Conservation (phyloP, 2,113 vertebrate species). For the Clupea harengus region DNA sequence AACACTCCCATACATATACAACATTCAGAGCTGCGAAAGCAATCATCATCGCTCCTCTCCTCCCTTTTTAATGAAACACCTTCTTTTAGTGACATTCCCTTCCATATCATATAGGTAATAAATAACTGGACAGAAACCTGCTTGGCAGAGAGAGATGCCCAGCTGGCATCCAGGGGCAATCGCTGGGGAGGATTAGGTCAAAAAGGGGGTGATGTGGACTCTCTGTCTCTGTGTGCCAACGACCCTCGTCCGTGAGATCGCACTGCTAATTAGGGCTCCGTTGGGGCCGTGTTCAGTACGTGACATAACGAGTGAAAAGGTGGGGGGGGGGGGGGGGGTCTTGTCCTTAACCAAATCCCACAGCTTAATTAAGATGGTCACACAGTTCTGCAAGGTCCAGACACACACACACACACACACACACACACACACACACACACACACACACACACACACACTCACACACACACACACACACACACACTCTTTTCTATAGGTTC, state of each 20-base stretch:
- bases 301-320: constrained; percentile 36
- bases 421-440: no score
- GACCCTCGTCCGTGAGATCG: constrained; percentile 32
- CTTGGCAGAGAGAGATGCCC: constrained; percentile 33
- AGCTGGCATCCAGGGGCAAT: not conserved
- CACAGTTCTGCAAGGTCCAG: constrained; percentile 48
- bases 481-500: constrained; percentile 41
- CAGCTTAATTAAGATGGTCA: constrained; percentile 55
- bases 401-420: constrained; percentile 35
- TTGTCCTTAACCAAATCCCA: constrained; percentile 37
- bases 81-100: constrained; percentile 58
- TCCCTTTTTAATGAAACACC: constrained; percentile 57
- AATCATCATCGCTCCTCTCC: constrained; percentile 49
- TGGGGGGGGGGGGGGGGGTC: constrained; percentile 33
- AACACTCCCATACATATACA: constrained; percentile 41
- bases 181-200: not conserved
- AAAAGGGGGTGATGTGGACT: not conserved
- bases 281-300: not conserved
- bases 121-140: constrained; percentile 49
- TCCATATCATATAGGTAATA: constrained; percentile 55
- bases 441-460: no score
- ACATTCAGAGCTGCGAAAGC: constrained; percentile 35
- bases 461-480: no score
- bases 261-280: constrained; percentile 44
- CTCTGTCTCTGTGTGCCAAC: constrained; percentile 27